These are phyloP conservation scores for Myotis brandtii DNA, from an alignment of 2,113 vertebrate species.

Conservation along the genomic window DNA sequence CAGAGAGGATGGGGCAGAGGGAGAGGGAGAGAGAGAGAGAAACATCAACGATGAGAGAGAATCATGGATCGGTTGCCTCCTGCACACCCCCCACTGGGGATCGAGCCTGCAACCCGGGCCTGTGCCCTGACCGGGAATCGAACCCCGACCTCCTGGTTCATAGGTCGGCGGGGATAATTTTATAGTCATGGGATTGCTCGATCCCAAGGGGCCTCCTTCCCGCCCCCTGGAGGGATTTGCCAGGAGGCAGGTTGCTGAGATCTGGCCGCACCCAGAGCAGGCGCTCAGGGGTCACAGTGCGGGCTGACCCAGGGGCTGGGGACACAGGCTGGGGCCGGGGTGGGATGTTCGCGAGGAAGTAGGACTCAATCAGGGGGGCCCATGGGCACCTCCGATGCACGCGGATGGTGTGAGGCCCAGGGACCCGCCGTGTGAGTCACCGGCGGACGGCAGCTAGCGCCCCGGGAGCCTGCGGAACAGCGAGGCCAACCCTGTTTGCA, in stretches of 20 bases:
- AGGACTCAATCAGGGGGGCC: rapidly evolving
- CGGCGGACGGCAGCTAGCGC: rapidly evolving
- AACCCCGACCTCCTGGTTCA: too few relatives aligned
- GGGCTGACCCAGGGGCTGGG: neutral
- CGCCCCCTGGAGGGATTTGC: rapidly evolving
- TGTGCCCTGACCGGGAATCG: too few relatives aligned
- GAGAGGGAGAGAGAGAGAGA: too few relatives aligned
- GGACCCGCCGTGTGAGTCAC: rapidly evolving
- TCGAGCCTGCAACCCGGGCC: too few relatives aligned
- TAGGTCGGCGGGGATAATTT: rapidly evolving
- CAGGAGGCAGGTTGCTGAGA: rapidly evolving
- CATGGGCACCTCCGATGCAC: rapidly evolving
- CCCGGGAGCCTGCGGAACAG: rapidly evolving
- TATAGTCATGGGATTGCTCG: rapidly evolving
- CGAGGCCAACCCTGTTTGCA: rapidly evolving
- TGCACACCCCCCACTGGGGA: too few relatives aligned
- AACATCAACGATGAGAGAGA: too few relatives aligned
- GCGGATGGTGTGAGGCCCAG: rapidly evolving
- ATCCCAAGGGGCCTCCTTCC: rapidly evolving
- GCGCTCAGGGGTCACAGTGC: rapidly evolving
- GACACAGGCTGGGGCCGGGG: neutral
- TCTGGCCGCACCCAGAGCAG: rapidly evolving
- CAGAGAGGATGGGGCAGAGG: too few relatives aligned
- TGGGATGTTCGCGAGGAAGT: rapidly evolving
- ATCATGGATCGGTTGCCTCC: too few relatives aligned